A percentile compares a stretch with the other conserved stretches of the same genome.
Evolutionary conservation across 2,888 invertebrate species (phyloP).

Genomic region (Malthinus flaveolus): DNA sequence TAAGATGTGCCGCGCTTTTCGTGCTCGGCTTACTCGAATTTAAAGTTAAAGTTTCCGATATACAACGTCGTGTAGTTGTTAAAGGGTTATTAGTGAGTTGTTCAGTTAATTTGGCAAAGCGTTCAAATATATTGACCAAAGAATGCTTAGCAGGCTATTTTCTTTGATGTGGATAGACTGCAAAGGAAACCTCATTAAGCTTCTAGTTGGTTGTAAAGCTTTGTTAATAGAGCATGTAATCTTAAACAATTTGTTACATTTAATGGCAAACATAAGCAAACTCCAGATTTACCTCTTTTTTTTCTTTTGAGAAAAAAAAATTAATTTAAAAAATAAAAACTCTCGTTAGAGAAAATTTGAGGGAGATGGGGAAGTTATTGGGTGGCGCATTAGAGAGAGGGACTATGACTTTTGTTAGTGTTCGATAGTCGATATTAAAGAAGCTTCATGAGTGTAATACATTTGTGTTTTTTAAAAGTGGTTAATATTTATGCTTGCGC

Average conservation of each 20-base stretch:
- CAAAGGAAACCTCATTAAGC: slow-evolving; percentile 18
- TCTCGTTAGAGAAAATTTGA: no score
- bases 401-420: no score
- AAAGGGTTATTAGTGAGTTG: slow-evolving; percentile 5
- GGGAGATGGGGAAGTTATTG: no score
- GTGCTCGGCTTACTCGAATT: not conserved
- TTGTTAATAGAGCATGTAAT: slow-evolving; percentile 10
- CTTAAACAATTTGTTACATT: slow-evolving; percentile 6
- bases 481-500: no score
- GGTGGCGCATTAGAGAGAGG: no score
- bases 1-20: not conserved
- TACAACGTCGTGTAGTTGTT: no score
- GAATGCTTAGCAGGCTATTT: slow-evolving; percentile 12
- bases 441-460: no score
- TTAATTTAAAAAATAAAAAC: no score
- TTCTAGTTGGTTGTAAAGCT: slow-evolving; percentile 11
- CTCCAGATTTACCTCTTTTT: not conserved
- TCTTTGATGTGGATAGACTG: slow-evolving; percentile 19
- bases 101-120: slow-evolving; percentile 18
- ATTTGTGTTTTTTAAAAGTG: no score
- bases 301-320: no score
- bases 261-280: slow-evolving; percentile 5
- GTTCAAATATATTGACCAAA: slow-evolving; percentile 18
- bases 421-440: no score
- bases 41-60: not conserved